Percentiles rank a stretch among this genome's conserved stretches.
These are phyloP conservation scores for Virgularia gustaviana DNA, from an alignment of 92 coral and sea anemone species.

Conservation along the genomic window DNA sequence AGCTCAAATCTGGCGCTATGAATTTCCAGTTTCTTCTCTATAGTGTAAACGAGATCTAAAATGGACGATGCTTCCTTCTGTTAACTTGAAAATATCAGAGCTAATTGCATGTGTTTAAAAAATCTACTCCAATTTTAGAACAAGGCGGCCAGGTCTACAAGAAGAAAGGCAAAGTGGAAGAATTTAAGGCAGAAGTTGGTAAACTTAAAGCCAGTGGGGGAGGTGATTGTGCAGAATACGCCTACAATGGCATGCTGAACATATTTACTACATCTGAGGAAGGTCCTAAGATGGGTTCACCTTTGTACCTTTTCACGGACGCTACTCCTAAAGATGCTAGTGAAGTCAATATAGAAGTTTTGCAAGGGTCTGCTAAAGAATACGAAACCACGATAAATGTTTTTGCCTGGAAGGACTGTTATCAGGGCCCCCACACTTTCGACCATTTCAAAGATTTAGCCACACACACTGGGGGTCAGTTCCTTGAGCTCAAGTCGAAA, in stretches of 20 bases:
- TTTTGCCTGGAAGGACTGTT: conserved; percentile 30
- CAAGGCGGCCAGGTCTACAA: background rate
- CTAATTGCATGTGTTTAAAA: too few species aligned
- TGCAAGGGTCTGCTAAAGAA: conserved; percentile 2
- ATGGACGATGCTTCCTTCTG: too few species aligned
- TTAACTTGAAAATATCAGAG: too few species aligned
- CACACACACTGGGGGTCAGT: conserved; percentile 65
- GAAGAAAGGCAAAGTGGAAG: background rate
- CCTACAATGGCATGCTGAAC: background rate
- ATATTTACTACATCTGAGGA: background rate
- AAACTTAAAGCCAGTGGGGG: conserved; percentile 14
- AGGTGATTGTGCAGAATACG: conserved; percentile 16
- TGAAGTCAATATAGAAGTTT: conserved; percentile 23
- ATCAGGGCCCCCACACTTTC: background rate
- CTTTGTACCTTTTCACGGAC: conserved; percentile 86
- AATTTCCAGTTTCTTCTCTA: too few species aligned
- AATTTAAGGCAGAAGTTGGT: background rate
- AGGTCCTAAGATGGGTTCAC: conserved; percentile 45
- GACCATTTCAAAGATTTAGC: conserved; percentile 59
- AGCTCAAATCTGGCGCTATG: too few species aligned
- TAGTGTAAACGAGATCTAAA: too few species aligned
- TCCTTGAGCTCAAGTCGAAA: conserved; percentile 39
- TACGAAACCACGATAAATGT: conserved; percentile 66
- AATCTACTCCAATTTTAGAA: conserved; percentile 5
- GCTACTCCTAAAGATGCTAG: conserved; percentile 75